A percentile compares a stretch with the other conserved stretches of the same genome.
Conservation (phyloP, 2,113 vertebrate genomes). For the Mus pahari region DNA sequence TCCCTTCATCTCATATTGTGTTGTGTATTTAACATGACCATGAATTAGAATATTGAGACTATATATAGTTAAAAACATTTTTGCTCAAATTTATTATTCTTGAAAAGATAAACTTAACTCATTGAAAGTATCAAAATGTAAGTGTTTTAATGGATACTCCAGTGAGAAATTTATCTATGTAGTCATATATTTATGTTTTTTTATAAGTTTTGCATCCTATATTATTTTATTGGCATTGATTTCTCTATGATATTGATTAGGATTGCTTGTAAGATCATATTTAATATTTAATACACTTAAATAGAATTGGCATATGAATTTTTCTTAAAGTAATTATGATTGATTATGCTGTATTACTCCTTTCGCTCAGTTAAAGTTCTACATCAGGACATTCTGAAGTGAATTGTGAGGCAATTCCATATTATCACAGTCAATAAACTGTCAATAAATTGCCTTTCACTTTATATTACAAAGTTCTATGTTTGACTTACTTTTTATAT, state of each 20-base stretch:
- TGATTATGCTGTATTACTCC: neutral
- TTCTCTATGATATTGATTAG: neutral
- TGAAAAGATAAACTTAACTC: neutral
- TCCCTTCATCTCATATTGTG: neutral
- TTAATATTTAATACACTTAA: neutral
- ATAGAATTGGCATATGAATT: neutral
- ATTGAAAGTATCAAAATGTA: neutral
- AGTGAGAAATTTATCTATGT: neutral
- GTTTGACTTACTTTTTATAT: neutral
- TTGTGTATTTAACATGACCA: neutral
- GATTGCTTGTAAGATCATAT: neutral
- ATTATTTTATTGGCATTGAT: neutral
- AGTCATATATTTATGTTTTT: neutral
- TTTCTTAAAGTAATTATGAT: neutral
- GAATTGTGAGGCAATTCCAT: neutral
- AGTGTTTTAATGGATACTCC: neutral
- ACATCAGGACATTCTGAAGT: neutral
- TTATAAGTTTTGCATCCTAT: neutral
- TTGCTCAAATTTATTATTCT: neutral
- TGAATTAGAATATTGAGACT: neutral
- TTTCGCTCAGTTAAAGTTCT: neutral
- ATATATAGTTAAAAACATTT: neutral
- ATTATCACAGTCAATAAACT: neutral
- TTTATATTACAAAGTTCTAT: neutral
- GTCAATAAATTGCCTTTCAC: neutral